Conservation (phyloP, 2,888 invertebrate genomes). For the Sympetrum striolatum region DNA sequence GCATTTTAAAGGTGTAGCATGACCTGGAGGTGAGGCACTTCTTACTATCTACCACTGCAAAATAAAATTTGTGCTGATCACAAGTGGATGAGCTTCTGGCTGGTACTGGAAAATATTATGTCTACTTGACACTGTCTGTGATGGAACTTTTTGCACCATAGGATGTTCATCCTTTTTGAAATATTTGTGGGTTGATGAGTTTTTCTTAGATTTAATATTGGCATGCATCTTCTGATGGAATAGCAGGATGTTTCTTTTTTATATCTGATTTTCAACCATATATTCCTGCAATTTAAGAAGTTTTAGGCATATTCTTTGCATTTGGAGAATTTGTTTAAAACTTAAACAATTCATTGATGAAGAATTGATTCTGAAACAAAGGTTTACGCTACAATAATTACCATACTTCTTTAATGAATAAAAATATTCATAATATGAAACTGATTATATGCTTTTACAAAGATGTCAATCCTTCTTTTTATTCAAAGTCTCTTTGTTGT, state of each 20-base stretch:
- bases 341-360: too few species aligned
- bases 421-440: too few species aligned
- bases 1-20: constrained; percentile 12
- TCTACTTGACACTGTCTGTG: constrained; percentile 41
- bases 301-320: neutral
- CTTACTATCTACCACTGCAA: constrained; percentile 2
- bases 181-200: constrained; percentile 25
- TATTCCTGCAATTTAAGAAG: neutral
- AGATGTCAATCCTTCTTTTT: too few species aligned
- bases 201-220: constrained; percentile 1
- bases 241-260: neutral
- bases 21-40: neutral
- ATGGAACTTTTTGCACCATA: constrained; percentile 44
- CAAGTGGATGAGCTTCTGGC: constrained; percentile 22
- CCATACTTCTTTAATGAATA: neutral
- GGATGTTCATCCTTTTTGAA: constrained; percentile 43
- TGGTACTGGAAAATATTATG: constrained; percentile 40
- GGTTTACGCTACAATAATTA: neutral
- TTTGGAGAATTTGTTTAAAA: too few species aligned
- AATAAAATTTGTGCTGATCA: constrained; percentile 7
- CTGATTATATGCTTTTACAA: too few species aligned
- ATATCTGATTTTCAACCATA: neutral
- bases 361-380: too few species aligned
- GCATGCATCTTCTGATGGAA: constrained; percentile 3
- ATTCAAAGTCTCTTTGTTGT: too few species aligned